phyloP scores from a whole-genome alignment of 2,888 invertebrate genomes.

The Pachycephus smyrnensis region DNA sequence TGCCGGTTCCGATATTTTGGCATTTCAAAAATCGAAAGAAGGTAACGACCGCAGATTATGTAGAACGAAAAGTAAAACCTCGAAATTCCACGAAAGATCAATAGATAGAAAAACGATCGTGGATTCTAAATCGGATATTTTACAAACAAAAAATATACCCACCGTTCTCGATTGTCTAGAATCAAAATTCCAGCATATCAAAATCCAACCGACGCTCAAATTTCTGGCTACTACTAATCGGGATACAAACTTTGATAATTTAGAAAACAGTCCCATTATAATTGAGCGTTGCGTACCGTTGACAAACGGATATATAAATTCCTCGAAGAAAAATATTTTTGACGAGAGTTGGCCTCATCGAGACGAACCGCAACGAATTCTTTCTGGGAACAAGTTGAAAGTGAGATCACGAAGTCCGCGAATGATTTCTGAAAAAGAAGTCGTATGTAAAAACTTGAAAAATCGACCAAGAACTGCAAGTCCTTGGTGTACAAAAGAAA shows the following conservation, averaged over 20 bases:
- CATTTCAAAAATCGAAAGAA: not conserved
- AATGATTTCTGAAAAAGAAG: not conserved
- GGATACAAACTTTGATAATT: not conserved
- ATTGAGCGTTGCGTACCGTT: slow-evolving; percentile 13
- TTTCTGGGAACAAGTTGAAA: not conserved
- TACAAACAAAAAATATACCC: not conserved
- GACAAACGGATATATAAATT: slow-evolving; percentile 7
- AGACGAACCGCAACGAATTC: slow-evolving; percentile 7
- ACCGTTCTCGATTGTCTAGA: not conserved
- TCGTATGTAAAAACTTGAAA: not conserved
- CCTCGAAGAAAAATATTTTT: not conserved
- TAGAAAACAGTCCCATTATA: slow-evolving; percentile 10
- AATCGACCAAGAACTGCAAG: not conserved
- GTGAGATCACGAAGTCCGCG: not conserved
- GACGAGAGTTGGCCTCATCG: slow-evolving; percentile 20
- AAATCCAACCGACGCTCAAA: slow-evolving; percentile 7
- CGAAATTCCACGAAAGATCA: slow-evolving; percentile 3
- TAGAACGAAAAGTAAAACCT: not conserved
- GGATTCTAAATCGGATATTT: not conserved
- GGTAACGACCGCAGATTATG: not conserved
- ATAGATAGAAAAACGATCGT: not conserved
- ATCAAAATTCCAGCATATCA: not conserved
- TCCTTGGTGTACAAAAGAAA: not conserved
- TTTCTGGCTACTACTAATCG: not conserved
- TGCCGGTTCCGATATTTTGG: not conserved